Evolutionary conservation across 30 jellyfish, hydroid and myxozoan species (phyloP).

Genomic region (Pseudorhiza aurosa): DNA sequence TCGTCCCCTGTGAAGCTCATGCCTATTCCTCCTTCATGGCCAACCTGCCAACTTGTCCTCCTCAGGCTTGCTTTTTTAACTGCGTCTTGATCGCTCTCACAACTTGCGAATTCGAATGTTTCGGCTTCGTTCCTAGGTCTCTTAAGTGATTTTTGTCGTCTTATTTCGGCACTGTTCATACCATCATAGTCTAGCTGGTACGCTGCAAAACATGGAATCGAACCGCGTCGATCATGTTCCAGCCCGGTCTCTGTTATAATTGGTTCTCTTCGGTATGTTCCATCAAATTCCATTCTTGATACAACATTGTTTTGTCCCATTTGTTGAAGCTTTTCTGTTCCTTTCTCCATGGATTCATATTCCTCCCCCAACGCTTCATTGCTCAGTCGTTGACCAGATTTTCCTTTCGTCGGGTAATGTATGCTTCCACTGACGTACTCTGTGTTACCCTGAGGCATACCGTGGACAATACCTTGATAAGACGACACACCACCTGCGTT

Average conservation of each 20-base stretch:
- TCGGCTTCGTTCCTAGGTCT: conserved; percentile 8
- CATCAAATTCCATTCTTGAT: conserved; percentile 18
- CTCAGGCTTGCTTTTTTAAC: conserved; percentile 20
- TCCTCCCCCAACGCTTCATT: background rate
- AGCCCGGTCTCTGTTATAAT: background rate
- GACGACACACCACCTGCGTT: conserved; percentile 23
- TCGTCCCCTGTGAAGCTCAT: background rate
- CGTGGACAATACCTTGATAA: background rate
- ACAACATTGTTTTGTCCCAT: background rate
- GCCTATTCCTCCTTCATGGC: conserved; percentile 53
- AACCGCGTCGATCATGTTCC: background rate
- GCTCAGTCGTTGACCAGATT: background rate
- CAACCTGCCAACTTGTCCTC: conserved; percentile 28
- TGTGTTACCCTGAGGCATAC: background rate
- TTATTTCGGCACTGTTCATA: background rate
- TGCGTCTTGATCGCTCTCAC: conserved; percentile 40
- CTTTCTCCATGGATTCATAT: background rate
- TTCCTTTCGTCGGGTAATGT: conserved; percentile 4
- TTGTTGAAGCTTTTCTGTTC: background rate
- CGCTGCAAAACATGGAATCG: conserved; percentile 3
- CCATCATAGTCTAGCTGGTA: background rate
- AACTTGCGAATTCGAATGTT: conserved; percentile 25
- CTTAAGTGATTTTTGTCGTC: conserved; percentile 20
- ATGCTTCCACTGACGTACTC: background rate
- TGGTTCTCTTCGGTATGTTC: conserved; percentile 33